Evolutionary conservation across 1,140 invertebrate genomes (phyloP).

Genomic region (Lordiphosa mommai): DNA sequence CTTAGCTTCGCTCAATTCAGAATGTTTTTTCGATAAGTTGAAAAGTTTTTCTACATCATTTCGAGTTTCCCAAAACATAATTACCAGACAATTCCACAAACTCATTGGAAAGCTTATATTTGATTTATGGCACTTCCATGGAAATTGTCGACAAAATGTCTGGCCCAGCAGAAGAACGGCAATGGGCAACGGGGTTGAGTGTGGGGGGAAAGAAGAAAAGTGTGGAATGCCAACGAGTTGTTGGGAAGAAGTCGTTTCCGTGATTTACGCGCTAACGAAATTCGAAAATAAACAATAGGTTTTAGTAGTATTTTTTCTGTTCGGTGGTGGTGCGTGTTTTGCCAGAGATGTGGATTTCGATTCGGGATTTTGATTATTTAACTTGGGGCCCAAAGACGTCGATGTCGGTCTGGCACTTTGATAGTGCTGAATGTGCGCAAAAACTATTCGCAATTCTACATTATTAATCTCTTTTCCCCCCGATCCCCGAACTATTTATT

Average conservation of each 20-base stretch:
- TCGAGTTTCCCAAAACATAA: constrained; percentile 45
- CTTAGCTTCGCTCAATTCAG: neutral
- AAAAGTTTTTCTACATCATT: neutral
- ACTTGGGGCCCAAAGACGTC: constrained; percentile 33
- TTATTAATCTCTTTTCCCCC: neutral
- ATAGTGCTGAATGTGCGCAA: constrained; percentile 63
- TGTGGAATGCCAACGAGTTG: constrained; percentile 24
- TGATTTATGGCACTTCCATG: constrained; percentile 76
- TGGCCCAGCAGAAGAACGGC: constrained; percentile 44
- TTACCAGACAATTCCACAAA: constrained; percentile 57
- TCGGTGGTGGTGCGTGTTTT: constrained; percentile 10
- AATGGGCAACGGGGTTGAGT: constrained; percentile 8
- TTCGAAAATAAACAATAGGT: constrained; percentile 69
- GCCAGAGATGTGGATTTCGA: constrained; percentile 1
- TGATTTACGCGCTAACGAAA: constrained; percentile 72
- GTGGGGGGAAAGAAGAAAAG: neutral
- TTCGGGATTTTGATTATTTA: constrained; percentile 51
- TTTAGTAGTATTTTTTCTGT: constrained; percentile 59
- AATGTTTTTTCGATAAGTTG: neutral
- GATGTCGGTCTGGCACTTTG: constrained; percentile 62
- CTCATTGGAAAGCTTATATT: constrained; percentile 47
- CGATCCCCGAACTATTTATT: constrained; percentile 52
- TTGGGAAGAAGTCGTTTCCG: constrained; percentile 61
- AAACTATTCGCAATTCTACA: constrained; percentile 33
- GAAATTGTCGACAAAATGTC: constrained; percentile 78